These are phyloP conservation scores for Calycopis cecrops DNA, from an alignment of 1,140 invertebrate species.

Conservation along the genomic window DNA sequence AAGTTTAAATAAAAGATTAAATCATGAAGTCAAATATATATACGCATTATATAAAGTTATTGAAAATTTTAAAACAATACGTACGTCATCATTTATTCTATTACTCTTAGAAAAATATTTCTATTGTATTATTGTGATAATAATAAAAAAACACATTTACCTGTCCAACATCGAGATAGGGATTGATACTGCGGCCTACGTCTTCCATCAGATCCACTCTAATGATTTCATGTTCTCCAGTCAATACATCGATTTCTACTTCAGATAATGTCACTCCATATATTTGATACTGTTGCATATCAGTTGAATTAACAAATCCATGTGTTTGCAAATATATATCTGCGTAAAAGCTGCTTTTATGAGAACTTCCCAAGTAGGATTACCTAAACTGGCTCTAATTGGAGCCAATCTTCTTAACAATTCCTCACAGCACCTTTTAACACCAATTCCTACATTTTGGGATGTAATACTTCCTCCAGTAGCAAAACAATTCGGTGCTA, in stretches of 20 bases:
- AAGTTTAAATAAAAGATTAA: too few relatives aligned
- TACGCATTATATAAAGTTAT: too few relatives aligned
- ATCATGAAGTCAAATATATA: too few relatives aligned
- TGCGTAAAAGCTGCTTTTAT: constrained; percentile 70
- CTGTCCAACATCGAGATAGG: constrained; percentile 88
- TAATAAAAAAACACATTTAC: constrained; percentile 39
- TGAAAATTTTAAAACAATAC: too few relatives aligned
- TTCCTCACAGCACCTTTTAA: constrained; percentile 30
- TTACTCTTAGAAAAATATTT: too few relatives aligned
- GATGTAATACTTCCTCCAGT: constrained; percentile 77
- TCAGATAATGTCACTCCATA: constrained; percentile 77
- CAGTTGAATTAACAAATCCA: constrained; percentile 29
- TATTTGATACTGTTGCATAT: constrained; percentile 71
- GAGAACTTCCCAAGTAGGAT: constrained; percentile 78
- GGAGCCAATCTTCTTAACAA: constrained; percentile 77
- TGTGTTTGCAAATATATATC: constrained; percentile 74
- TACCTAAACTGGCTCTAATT: constrained; percentile 68
- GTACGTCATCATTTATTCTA: too few relatives aligned
- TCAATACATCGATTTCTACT: constrained; percentile 83
- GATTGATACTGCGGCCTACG: constrained; percentile 83
- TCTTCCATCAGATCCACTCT: constrained; percentile 85
- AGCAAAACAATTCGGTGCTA: constrained; percentile 73
- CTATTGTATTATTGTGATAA: background rate
- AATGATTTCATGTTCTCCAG: constrained; percentile 78
- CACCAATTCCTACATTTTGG: constrained; percentile 25